These are phyloP conservation scores for Eucidaris tribuloides DNA, from an alignment of 35 echinoderm and acorn worm genomes.

Conservation along the genomic window DNA sequence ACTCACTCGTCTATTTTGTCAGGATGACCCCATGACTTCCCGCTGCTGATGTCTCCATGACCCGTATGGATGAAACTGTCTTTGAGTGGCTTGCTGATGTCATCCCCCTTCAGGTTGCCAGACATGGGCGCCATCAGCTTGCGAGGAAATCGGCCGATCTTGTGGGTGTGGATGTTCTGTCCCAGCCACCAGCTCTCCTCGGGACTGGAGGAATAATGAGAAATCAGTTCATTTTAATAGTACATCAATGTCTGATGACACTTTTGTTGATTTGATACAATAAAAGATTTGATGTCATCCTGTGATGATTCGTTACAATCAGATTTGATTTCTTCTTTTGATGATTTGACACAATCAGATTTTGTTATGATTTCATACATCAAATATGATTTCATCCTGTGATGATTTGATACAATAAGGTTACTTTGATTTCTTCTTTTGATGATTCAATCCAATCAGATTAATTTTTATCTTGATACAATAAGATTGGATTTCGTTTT, in stretches of 20 bases:
- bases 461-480: no score
- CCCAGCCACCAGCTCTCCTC: conserved; percentile 92
- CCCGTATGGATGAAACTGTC: conserved; percentile 92
- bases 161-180: conserved; percentile 77
- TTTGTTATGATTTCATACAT: no score
- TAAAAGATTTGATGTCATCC: not conserved
- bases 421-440: no score
- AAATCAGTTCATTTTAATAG: no score
- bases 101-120: conserved; percentile 56
- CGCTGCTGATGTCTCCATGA: conserved; percentile 74
- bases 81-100: conserved; percentile 82
- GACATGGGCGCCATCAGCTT: conserved; percentile 58
- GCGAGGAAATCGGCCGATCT: conserved; percentile 80
- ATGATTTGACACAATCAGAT: not conserved
- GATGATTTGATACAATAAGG: no score
- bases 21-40: conserved; percentile 85
- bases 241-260: not conserved
- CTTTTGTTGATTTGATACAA: not conserved
- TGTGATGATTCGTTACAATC: not conserved
- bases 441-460: no score
- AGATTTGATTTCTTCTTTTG: not conserved
- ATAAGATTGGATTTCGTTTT: no score
- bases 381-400: no score
- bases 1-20: conserved; percentile 97
- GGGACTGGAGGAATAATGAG: conserved; percentile 39